Percentiles rank a stretch among this genome's conserved stretches.
phyloP scores from a whole-genome alignment of 2,888 invertebrate species.

The Hecatera dysodea region DNA sequence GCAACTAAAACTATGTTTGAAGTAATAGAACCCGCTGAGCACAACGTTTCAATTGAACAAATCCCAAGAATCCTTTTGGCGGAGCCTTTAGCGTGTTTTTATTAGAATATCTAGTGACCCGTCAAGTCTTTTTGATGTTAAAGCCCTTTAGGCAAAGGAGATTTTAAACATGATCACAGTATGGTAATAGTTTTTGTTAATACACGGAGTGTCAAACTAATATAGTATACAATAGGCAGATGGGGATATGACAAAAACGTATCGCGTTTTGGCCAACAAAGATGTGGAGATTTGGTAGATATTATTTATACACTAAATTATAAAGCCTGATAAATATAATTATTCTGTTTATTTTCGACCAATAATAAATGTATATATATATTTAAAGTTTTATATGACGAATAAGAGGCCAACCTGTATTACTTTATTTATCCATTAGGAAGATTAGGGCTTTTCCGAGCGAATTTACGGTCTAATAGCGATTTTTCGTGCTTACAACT shows the following conservation, averaged over 20 bases:
- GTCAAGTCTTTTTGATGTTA: slow-evolving; percentile 36
- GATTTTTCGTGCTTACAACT: no score
- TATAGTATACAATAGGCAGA: no score
- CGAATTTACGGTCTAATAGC: background rate
- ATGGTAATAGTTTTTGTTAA: background rate
- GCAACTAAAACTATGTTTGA: slow-evolving; percentile 18
- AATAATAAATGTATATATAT: no score
- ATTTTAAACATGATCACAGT: slow-evolving; percentile 5
- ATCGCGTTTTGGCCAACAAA: no score
- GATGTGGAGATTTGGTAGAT: no score
- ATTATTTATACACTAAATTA: no score
- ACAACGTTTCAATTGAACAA: slow-evolving; percentile 43
- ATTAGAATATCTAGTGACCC: slow-evolving; percentile 47
- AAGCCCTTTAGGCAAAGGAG: slow-evolving; percentile 2
- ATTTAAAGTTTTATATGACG: no score
- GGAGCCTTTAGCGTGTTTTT: slow-evolving; percentile 24
- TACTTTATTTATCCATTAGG: background rate
- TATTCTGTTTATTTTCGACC: no score
- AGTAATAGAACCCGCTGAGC: slow-evolving; percentile 34
- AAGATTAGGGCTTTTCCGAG: background rate
- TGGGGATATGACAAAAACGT: no score
- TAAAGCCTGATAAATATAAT: no score
- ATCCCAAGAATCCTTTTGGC: slow-evolving; percentile 35
- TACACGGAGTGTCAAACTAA: background rate
- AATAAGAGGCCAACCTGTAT: no score